phyloP scores from a whole-genome alignment of 1,140 invertebrate genomes.

The Drosophila orena region DNA sequence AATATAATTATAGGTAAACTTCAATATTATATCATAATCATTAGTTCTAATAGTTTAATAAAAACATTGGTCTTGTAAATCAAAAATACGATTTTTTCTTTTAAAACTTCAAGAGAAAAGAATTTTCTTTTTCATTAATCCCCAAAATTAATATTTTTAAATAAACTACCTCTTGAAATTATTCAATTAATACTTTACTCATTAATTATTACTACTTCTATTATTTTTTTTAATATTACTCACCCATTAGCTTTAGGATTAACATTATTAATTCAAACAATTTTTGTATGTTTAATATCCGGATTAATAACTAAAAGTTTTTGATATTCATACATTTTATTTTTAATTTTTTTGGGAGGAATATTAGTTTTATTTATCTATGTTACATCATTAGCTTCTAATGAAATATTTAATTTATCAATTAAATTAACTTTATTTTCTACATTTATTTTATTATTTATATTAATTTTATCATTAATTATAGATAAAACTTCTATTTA shows the following conservation, averaged over 20 bases:
- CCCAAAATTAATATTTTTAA: conserved; percentile 87
- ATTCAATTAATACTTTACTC: conserved; percentile 79
- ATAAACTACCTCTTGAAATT: conserved; percentile 86
- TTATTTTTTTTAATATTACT: conserved; percentile 84
- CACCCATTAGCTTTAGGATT: conserved; percentile 86
- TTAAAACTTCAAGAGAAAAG: conserved; percentile 86
- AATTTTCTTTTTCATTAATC: conserved; percentile 86
- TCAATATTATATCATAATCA: conserved; percentile 81
- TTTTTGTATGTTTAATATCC: conserved; percentile 66
- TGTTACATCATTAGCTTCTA: conserved; percentile 86
- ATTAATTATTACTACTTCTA: conserved; percentile 68
- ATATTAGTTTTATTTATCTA: conserved; percentile 86
- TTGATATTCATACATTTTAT: conserved; percentile 57
- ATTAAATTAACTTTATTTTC: conserved; percentile 56
- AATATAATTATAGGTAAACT: conserved; percentile 82
- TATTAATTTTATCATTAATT: conserved; percentile 33
- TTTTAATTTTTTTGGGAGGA: conserved; percentile 50
- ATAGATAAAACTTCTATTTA: conserved; percentile 32
- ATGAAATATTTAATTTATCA: conserved; percentile 83
- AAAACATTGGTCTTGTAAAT: conserved; percentile 88
- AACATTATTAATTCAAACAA: conserved; percentile 85
- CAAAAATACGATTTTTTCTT: conserved; percentile 85
- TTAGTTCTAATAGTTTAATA: conserved; percentile 87
- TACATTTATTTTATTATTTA: conserved; percentile 16
- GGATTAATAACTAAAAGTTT: conserved; percentile 54